phyloP scores from a whole-genome alignment of 2,113 vertebrate species.

The Sitta europaea region DNA sequence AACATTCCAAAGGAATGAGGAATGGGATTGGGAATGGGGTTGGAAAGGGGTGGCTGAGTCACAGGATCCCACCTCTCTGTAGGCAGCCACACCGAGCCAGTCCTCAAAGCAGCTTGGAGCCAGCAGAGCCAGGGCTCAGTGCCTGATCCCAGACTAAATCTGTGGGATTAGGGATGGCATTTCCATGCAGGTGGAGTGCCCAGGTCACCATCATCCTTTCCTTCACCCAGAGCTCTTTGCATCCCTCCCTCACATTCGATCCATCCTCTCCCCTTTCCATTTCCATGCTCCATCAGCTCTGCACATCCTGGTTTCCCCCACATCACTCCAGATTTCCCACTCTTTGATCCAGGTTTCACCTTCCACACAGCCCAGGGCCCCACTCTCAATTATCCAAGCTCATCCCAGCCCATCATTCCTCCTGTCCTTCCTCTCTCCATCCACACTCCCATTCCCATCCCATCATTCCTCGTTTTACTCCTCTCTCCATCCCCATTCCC shows the following conservation, averaged over 20 bases:
- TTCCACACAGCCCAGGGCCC: too few relatives aligned
- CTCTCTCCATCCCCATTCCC: not conserved
- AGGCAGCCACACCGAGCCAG: not conserved
- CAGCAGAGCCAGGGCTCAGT: not conserved
- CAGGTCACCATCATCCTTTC: fast-evolving
- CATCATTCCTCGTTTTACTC: not conserved
- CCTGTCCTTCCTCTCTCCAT: not conserved
- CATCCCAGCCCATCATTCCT: fast-evolving
- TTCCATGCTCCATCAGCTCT: not conserved
- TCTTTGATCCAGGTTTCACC: not conserved
- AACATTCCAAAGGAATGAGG: not conserved
- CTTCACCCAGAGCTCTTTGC: not conserved
- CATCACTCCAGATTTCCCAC: not conserved
- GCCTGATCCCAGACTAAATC: not conserved
- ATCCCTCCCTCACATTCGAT: not conserved
- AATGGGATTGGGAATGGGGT: not conserved
- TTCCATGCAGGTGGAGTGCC: not conserved
- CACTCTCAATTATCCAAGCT: fast-evolving
- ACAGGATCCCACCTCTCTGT: fast-evolving
- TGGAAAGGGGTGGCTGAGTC: not conserved
- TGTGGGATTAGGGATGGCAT: not conserved
- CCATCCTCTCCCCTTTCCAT: not conserved
- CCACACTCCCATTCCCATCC: not conserved
- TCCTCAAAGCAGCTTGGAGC: not conserved
- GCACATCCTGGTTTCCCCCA: not conserved